A percentile compares a stretch with the other conserved stretches of the same genome.
Evolutionary conservation across 2,888 invertebrate species (phyloP).

Genomic region (Drosophila diplacantha): DNA sequence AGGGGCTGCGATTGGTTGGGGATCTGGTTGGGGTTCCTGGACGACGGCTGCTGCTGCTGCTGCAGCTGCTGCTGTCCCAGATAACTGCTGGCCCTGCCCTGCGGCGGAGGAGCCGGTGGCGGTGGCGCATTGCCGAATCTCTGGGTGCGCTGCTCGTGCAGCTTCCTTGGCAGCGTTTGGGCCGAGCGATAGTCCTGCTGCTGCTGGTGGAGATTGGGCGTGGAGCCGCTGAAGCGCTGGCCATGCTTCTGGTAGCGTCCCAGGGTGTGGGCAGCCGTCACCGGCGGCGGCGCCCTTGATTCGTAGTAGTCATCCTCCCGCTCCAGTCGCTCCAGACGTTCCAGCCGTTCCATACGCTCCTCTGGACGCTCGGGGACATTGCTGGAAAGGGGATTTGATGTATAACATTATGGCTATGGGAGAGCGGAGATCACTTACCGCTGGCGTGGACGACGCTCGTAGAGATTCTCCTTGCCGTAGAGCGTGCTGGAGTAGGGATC

Average conservation of each 20-base stretch:
- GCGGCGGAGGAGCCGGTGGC: conserved; percentile 37
- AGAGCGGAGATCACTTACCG: background rate
- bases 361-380: conserved; percentile 13
- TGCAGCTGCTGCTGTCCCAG: conserved; percentile 8
- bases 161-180: conserved; percentile 87
- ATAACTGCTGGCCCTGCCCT: conserved; percentile 12
- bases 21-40: background rate
- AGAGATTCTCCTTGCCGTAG: conserved; percentile 90
- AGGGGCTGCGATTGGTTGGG: conserved; percentile 53
- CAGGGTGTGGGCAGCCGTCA: conserved; percentile 81
- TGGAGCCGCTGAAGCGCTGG: conserved; percentile 83
- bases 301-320: conserved; percentile 59
- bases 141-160: conserved; percentile 68
- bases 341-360: conserved; percentile 9
- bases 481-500: conserved; percentile 91
- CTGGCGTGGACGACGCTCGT: conserved; percentile 79
- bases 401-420: too few species aligned
- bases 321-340: conserved; percentile 16
- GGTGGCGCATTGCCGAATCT: conserved; percentile 3
- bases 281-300: conserved; percentile 34
- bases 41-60: conserved; percentile 1
- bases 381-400: background rate
- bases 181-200: conserved; percentile 80
- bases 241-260: conserved; percentile 91
- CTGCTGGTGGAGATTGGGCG: conserved; percentile 77